These are phyloP conservation scores for Macrophya annulata DNA, from an alignment of 2,888 invertebrate genomes.

Conservation along the genomic window DNA sequence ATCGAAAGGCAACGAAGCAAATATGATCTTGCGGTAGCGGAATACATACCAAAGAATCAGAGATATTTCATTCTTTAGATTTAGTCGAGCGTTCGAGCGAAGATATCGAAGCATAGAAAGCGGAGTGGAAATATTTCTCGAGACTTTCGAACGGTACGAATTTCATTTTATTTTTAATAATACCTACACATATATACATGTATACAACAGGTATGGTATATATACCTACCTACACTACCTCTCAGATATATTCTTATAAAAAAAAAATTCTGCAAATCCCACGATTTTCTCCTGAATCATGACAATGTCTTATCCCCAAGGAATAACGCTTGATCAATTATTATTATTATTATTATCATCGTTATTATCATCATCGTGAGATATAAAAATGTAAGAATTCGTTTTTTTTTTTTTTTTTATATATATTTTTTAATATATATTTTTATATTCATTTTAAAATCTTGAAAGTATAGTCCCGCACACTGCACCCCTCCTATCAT, in stretches of 20 bases:
- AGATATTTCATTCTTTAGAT: conserved; percentile 63
- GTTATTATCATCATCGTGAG: neutral
- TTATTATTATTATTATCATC: conserved; percentile 3
- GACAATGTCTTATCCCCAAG: conserved; percentile 13
- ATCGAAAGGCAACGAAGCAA: conserved; percentile 28
- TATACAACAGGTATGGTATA: too few relatives aligned
- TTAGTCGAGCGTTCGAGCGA: conserved; percentile 62
- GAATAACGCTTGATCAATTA: conserved; percentile 17
- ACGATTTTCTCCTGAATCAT: conserved; percentile 10
- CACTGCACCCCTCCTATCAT: neutral
- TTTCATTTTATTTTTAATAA: conserved; percentile 44
- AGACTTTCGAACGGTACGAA: conserved; percentile 19
- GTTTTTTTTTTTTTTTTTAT: neutral
- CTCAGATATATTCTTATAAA: neutral
- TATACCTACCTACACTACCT: neutral
- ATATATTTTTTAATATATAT: too few relatives aligned
- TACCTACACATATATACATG: neutral
- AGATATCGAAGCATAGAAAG: conserved; percentile 41
- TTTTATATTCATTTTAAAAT: neutral
- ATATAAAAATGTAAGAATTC: conserved; percentile 16
- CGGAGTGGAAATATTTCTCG: conserved; percentile 23
- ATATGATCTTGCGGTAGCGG: conserved; percentile 34
- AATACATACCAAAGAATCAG: conserved; percentile 45
- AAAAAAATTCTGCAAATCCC: neutral
- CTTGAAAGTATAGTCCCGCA: neutral